Base-by-base conservation (phyloP, 2,888 invertebrate species). In the Drosophila merina region DNA sequence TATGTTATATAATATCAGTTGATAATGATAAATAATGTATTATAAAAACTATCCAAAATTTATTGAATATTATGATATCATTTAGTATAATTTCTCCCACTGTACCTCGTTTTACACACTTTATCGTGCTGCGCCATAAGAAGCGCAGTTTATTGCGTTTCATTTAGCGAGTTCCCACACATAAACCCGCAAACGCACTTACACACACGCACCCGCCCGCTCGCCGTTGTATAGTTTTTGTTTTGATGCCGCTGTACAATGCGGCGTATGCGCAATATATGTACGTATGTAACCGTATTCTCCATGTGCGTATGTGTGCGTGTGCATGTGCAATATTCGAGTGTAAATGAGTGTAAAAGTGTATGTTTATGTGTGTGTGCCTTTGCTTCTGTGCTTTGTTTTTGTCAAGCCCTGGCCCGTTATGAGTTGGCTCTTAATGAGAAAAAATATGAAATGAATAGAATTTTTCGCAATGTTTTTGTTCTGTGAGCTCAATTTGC, bases 91-190 rank as follows among this genome's bases (percentile, higher is more conserved):
- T 30, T 31, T 49, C 49, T 50, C 10, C 38, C 28, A 7, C 14
- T 12, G 47, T 51, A 44, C 31, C 48, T 20, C 52, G 28, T 49
- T 36, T 49, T 45, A 54, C 56, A 38, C 57, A 60, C 66, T 57
- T 69, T 77, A 75, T 66, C 73, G 56, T 73, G 76, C 76, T 76
- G 56, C 67, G 74, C 77, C 75, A 77, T 77, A 74, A 77, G 77
- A 77, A 74, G 75, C 57, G 75, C 78, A 77, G 77, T 80, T 77
- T 80, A 77, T 77, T 77, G 80, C 80, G 77, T 80, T 77, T 77
- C 63, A 77, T 75, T 77, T 57, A 71, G 79, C 62, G 68, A 68
- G 69, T 59, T 50, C 54, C 47, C 70, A 51, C 68, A 68, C 20
- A 44, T 7, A 47, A 6, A 33, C 30, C 20, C 57, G 58, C 42